Base-by-base conservation (phyloP, 2,113 vertebrate species). In the Globicephala melas region DNA sequence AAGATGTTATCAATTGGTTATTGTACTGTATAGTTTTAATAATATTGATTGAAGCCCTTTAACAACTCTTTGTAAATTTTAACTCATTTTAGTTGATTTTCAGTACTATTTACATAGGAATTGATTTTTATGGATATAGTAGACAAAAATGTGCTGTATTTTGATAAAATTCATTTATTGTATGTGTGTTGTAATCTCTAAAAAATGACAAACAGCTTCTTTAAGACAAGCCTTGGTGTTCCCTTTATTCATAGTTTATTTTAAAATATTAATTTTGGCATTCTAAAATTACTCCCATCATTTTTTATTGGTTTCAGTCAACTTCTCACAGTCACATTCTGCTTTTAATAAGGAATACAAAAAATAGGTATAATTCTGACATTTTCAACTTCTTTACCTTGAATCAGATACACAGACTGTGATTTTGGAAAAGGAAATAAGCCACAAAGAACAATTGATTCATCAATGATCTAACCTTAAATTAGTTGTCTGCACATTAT, bases 51-150 rank as follows among this genome's bases (percentile, higher is more conserved):
- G 99, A 99, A 99, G 99, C 98, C 99, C 99, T 99, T 99, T 99
- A 99, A 98, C 98, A 98, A 98, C 98, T 99, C 99, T 98, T 99
- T 99, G 98, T 99, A 99, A 98, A 98, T 98, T 98, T 98, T 98
- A 98, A 98, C 98, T 98, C 96, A 98, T 98, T 99, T 99, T 98
- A 98, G 98, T 98, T 98, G 95, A 98, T 98, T 98, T 99, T 98
- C 97, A 96, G 97, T 99, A 98, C 98, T 98, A 98, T 98, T 99
- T 98, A 98, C 98, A 98, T 99, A 99, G 98, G 89, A 99, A 98
- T 98, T 98, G 95, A 98, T 98, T 99, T 98, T 98, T 98, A 99
- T 98, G 92, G 91, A 98, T 98, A 98, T 98, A 98, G 98, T 98
- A 98, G 98, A 98, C 98, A 97, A 99, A 99, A 98, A 98, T 97